These are phyloP conservation scores for Melanotaenia duboulayi DNA, from an alignment of 2,113 vertebrate species.

Conservation along the genomic window DNA sequence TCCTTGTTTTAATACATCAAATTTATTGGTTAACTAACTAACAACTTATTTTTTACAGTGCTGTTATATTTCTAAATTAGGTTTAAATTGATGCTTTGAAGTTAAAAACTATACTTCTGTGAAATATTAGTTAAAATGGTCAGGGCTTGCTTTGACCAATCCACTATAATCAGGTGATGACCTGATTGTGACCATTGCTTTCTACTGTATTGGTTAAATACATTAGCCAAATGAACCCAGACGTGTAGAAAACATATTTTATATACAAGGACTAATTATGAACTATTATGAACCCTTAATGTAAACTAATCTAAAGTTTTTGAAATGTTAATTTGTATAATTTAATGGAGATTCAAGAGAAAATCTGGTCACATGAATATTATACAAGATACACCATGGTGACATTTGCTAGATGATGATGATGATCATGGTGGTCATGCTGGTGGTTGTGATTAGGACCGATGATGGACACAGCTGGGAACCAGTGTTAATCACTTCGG, in stretches of 20 bases:
- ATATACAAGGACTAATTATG: too few species aligned
- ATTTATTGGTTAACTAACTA: too few species aligned
- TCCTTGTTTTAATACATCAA: too few species aligned
- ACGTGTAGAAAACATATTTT: not conserved
- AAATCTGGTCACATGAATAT: too few species aligned
- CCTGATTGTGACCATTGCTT: not conserved
- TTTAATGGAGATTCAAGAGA: too few species aligned
- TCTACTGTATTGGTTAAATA: not conserved
- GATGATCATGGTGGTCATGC: not conserved
- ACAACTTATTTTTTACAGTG: too few species aligned
- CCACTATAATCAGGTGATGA: not conserved
- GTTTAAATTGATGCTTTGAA: not conserved
- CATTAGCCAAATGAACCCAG: not conserved
- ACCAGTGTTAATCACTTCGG: slow-evolving; percentile 58
- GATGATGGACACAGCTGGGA: slow-evolving; percentile 41
- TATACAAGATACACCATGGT: not conserved
- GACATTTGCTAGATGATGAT: slow-evolving; percentile 42
- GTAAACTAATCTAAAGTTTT: too few species aligned
- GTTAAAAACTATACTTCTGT: not conserved
- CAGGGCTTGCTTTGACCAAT: not conserved
- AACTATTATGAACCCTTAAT: not conserved
- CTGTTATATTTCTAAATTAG: not conserved
- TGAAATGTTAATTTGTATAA: too few species aligned
- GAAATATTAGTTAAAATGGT: not conserved
- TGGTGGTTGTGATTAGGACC: slow-evolving; percentile 45